These are phyloP conservation scores for Pseudanteris insignis DNA, from an alignment of 2,888 invertebrate species.

Conservation along the genomic window DNA sequence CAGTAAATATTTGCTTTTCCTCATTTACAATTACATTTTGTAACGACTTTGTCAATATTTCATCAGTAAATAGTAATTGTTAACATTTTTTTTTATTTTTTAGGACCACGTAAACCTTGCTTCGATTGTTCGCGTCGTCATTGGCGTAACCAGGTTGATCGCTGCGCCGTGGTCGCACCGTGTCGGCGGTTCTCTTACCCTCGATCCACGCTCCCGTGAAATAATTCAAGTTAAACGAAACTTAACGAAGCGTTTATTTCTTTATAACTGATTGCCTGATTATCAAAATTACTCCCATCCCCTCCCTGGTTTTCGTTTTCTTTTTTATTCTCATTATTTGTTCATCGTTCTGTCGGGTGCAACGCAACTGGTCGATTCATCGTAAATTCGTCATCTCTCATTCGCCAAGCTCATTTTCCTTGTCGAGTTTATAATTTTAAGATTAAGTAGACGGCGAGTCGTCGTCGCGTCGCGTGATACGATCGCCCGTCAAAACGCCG, in stretches of 20 bases:
- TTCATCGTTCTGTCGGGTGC: too few species aligned
- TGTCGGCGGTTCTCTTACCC: background rate
- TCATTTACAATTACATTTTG: constrained; percentile 51
- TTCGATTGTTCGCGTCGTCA: constrained; percentile 59
- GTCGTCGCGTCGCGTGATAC: background rate
- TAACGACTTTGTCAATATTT: constrained; percentile 59
- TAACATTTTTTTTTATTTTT: too few species aligned
- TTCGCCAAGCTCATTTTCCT: background rate
- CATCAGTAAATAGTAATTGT: constrained; percentile 38
- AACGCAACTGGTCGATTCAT: background rate
- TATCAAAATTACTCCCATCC: too few species aligned
- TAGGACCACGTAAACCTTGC: constrained; percentile 67
- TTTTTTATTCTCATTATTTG: too few species aligned
- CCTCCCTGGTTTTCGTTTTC: too few species aligned
- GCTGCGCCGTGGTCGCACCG: too few species aligned
- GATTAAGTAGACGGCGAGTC: constrained; percentile 32
- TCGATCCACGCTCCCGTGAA: background rate
- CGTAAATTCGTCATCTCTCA: background rate
- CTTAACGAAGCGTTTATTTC: too few species aligned
- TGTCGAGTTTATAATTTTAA: background rate
- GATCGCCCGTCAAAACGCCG: constrained; percentile 1
- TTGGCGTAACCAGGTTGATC: constrained; percentile 41
- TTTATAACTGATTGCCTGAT: too few species aligned
- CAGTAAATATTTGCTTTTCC: constrained; percentile 57
- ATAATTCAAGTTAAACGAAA: background rate